Base-by-base conservation (phyloP, 1,140 invertebrate genomes). In the Trichonephila clavipes region DNA sequence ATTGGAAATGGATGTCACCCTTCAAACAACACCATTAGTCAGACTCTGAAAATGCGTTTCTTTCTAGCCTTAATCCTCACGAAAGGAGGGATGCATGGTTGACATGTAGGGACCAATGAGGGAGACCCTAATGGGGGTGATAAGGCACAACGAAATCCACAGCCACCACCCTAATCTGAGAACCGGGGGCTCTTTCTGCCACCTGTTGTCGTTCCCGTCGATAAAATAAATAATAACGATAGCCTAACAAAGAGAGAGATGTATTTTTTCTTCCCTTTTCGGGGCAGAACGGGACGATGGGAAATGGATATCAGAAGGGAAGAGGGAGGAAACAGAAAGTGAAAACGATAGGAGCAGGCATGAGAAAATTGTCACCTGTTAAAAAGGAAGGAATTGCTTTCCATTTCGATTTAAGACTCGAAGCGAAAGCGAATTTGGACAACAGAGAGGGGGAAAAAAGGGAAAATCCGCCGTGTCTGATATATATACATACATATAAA, bases 331-430 rank as follows among this genome's bases (percentile, higher is more conserved):
- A 24, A 24, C 82, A 51, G 51, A 59, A 83, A 83, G 82, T 83
- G 82, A 83, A 59, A 77, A 83, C 44, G 82, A 64, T 77, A 77
- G 72, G 72, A 14, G 28, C 72, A 77, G 24, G 72, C 72, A 77
- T 87, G 85, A 44, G 85, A 87, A 64, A 87, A 87, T 62, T 66
- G 85, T 87, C 85, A 87, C 85, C 85, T 87, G 85, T 87, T 87
- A 87, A 87, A 83, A 87, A 87, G 85, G 61, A 58, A 40, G 51
- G 58, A 87, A 87, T 66, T 87, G 85, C 62, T 87, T 87, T 87
- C 85, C 59, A 87, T 87, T 87, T 87, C 85, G 85, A 87, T 87
- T 87, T 87, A 87, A 87, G 85, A 64, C 61, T 21, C 58, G 2
- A 61, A 61, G 58, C 61, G 51, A 64, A 40, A 87, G 85, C 40